Percentiles rank a stretch among this genome's conserved stretches.
Evolutionary conservation across 2,888 invertebrate species (phyloP).

Genomic region (Drosophila diplacantha): DNA sequence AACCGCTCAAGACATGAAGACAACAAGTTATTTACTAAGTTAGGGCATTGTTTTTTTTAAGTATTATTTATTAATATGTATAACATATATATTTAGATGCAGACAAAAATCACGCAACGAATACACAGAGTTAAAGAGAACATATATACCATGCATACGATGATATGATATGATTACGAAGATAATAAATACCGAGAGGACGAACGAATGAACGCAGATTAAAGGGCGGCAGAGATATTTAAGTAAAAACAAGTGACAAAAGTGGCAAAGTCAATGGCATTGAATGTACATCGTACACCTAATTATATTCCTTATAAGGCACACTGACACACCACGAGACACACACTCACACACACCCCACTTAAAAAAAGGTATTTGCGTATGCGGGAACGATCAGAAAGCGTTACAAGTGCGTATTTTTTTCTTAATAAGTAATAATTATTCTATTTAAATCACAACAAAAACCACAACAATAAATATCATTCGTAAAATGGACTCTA

Average conservation of each 20-base stretch:
- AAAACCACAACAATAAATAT: constrained; percentile 66
- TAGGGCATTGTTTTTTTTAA: constrained; percentile 16
- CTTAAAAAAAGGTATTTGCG: constrained; percentile 20
- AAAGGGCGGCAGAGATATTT: constrained; percentile 10
- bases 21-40: constrained; percentile 22
- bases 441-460: constrained; percentile 62
- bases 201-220: constrained; percentile 4
- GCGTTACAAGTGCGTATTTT: constrained; percentile 49
- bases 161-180: constrained; percentile 45
- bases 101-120: constrained; percentile 51
- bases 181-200: constrained; percentile 49
- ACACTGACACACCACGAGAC: constrained; percentile 36
- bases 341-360: constrained; percentile 17
- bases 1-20: constrained; percentile 28
- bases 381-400: constrained; percentile 15
- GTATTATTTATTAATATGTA: constrained; percentile 34
- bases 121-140: constrained; percentile 38
- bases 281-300: constrained; percentile 47
- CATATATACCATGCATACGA: constrained; percentile 41
- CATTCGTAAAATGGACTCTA: constrained; percentile 57
- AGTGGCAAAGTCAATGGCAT: constrained; percentile 43
- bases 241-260: constrained; percentile 27
- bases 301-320: constrained; percentile 59
- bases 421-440: constrained; percentile 58
- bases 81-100: constrained; percentile 33